Conservation (phyloP, 2,113 vertebrate genomes). For the Eulacestoma nigropectus region DNA sequence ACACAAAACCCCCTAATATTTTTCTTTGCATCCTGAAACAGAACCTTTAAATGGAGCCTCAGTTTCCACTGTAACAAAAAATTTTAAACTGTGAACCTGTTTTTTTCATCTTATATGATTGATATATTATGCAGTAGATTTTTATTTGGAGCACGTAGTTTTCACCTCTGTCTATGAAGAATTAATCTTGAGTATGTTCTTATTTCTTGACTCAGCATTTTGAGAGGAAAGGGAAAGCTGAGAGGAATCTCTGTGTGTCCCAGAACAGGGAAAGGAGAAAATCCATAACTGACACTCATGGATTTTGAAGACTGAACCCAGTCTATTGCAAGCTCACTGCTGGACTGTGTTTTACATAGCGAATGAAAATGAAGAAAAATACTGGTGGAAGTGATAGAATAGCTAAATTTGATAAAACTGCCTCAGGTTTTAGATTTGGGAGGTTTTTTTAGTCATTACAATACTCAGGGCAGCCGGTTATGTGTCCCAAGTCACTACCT, state of each 20-base stretch:
- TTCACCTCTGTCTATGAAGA: background rate
- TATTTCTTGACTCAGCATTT: background rate
- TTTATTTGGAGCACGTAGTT: background rate
- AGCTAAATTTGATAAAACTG: background rate
- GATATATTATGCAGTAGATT: background rate
- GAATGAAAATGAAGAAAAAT: background rate
- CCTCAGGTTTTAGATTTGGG: background rate
- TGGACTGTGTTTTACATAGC: background rate
- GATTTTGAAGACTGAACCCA: background rate
- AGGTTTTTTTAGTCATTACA: background rate
- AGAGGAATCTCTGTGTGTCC: background rate
- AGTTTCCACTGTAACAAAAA: background rate
- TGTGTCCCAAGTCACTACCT: rapidly evolving
- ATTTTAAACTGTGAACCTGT: background rate
- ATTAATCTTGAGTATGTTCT: background rate
- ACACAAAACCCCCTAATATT: rapidly evolving
- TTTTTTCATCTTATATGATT: background rate
- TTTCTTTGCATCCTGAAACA: background rate
- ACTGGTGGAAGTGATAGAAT: background rate
- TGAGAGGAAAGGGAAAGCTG: background rate
- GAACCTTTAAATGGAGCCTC: background rate
- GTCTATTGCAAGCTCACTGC: background rate
- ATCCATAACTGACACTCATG: background rate
- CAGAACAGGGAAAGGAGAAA: background rate
- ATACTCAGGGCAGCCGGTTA: background rate